Evolutionary conservation across 1,140 invertebrate genomes (phyloP), one percentile per base, ranked within the genome.

Genomic region (Drosophila kepulauana): DNA sequence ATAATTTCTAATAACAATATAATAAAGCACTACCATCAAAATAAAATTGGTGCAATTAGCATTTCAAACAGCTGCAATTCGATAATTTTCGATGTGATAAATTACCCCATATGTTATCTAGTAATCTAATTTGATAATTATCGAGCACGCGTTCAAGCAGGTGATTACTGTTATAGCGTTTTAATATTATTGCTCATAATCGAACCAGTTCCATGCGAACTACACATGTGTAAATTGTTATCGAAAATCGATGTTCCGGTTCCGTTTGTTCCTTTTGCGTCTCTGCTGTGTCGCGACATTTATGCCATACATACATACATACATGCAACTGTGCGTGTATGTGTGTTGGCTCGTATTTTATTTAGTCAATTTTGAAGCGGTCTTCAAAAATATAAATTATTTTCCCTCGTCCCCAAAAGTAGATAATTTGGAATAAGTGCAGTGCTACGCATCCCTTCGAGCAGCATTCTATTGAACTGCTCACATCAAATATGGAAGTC

Each of bases 161-260:
- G 20, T 25, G 20, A 25, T 25, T 25, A 25, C 20, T 25, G 3
- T 25, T 25, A 3, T 25, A 25, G 30, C 30, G 30, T 33, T 33
- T 33, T 6, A 5, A 7, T 33, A 6, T 33, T 5, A 33, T 25
- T 4, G 3, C 20, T 25, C 5, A 33, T 33, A 6, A 33, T 33
- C 35, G 38, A 62, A 52, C 48, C 20, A 52, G 49, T 54, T 57
- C 8, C 3, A 6, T 13, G 13, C 2, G 30, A 7, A 20, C 16
- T 20, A 46, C 20, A 54, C 71, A 62, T 54, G 5, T 38, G 64
- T 61, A 16, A n/a, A 30, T 35, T 7, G 28, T 54, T 62, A 69
- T 74, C 71, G 71, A 48, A 20, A 46, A 57, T 46, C 62, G 8
- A 11, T 54, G 71, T 74, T 46, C 30, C 71, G n/a, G 5, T 74